Evolutionary conservation across 2,113 vertebrate species (phyloP).

Genomic region (Oriolus oriolus): DNA sequence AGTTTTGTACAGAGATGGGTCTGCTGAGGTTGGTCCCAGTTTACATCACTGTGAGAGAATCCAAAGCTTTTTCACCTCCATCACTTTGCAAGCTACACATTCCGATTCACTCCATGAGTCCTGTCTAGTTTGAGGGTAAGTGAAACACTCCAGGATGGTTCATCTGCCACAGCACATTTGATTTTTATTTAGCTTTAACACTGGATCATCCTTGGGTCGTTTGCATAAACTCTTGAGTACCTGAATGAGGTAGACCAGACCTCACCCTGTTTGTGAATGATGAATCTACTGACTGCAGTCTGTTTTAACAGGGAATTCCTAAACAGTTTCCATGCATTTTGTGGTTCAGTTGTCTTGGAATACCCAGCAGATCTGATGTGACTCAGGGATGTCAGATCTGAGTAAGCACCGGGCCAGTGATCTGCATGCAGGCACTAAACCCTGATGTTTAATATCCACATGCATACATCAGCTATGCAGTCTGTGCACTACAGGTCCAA

Average conservation of each 20-base stretch:
- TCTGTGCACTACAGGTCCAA: not conserved
- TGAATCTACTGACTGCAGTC: not conserved
- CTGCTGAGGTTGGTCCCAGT: not conserved
- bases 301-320: not conserved
- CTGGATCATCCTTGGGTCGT: not conserved
- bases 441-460: not conserved
- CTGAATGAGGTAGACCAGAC: not conserved
- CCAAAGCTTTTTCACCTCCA: not conserved
- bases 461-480: not conserved
- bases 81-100: not conserved
- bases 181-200: not conserved
- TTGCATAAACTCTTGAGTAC: not conserved
- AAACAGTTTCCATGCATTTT: not conserved
- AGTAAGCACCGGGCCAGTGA: not conserved
- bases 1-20: not conserved
- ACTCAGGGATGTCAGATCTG: not conserved
- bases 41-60: not conserved
- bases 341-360: not conserved
- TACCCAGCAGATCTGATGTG: not conserved
- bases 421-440: not conserved
- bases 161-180: not conserved
- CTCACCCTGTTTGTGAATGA: not conserved
- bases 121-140: not conserved
- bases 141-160: not conserved
- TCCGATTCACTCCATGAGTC: not conserved